phyloP scores from a whole-genome alignment of 2,888 invertebrate genomes.

The Ryuthela nishihirai region DNA sequence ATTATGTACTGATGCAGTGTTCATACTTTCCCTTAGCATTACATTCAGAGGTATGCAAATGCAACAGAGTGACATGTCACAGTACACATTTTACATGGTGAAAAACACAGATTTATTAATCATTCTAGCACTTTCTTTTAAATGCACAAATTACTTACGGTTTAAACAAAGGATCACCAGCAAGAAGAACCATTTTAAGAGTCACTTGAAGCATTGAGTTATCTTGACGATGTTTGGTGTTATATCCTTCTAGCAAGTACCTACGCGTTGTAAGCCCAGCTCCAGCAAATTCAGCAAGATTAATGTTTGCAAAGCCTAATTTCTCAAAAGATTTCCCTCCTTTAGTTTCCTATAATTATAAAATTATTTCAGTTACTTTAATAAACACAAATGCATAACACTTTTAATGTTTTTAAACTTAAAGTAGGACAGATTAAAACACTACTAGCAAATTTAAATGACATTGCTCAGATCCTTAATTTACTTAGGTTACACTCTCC shows the following conservation, averaged over 20 bases:
- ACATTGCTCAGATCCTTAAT: too few species aligned
- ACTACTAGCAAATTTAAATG: too few species aligned
- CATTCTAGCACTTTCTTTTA: conserved; percentile 46
- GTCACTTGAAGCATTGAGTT: conserved; percentile 91
- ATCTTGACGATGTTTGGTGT: conserved; percentile 80
- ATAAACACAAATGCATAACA: neutral
- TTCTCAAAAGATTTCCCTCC: conserved; percentile 86
- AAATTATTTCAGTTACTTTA: neutral
- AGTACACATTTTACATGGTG: too few species aligned
- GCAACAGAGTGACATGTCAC: too few species aligned
- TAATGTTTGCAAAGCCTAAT: conserved; percentile 95
- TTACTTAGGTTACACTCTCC: too few species aligned
- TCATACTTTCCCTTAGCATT: too few species aligned
- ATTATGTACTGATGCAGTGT: too few species aligned
- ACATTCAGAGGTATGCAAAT: too few species aligned
- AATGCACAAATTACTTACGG: conserved; percentile 69
- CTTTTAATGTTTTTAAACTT: too few species aligned
- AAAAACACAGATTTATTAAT: too few species aligned
- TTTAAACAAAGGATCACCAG: conserved; percentile 96
- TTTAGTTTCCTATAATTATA: conserved; percentile 60
- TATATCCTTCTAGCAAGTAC: conserved; percentile 93
- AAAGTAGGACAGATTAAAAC: too few species aligned
- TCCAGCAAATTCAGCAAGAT: conserved; percentile 94
- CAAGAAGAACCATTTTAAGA: conserved; percentile 88
- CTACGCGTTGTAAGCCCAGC: conserved; percentile 79